Percentiles rank a stretch among this genome's conserved stretches.
Evolutionary conservation across 2,888 invertebrate genomes (phyloP).

Genomic region (Coleophora flavipennella): DNA sequence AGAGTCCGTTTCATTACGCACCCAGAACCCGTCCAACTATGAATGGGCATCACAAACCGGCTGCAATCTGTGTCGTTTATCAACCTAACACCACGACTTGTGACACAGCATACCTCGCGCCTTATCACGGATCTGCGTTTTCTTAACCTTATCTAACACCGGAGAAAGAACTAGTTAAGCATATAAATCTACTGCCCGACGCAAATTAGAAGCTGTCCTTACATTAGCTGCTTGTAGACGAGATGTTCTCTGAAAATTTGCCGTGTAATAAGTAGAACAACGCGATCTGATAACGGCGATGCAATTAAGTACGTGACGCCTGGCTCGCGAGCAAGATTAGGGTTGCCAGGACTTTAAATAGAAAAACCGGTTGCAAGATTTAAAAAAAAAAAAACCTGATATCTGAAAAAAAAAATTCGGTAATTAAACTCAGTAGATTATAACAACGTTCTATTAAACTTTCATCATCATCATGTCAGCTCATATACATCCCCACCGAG

Average conservation of each 20-base stretch:
- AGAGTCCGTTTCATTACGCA: constrained; percentile 14
- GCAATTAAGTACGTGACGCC: constrained; percentile 71
- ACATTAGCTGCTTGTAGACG: background rate
- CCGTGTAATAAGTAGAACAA: no score
- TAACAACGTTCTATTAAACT: no score
- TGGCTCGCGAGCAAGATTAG: constrained; percentile 17
- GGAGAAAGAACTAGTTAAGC: constrained; percentile 47
- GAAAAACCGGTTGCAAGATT: no score
- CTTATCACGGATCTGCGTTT: background rate
- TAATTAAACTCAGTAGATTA: no score
- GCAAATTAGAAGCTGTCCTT: background rate
- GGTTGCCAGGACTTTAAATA: no score
- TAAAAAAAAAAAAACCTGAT: no score
- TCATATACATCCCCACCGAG: no score
- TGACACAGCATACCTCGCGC: background rate
- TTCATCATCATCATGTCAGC: no score
- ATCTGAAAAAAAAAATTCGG: no score
- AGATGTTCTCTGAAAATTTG: no score
- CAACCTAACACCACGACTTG: constrained; percentile 37
- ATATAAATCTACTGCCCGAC: constrained; percentile 50
- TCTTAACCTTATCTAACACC: no score
- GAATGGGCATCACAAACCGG: constrained; percentile 40
- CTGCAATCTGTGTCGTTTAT: constrained; percentile 42
- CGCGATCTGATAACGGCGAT: constrained; percentile 42
- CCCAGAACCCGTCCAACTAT: constrained; percentile 29